Base-by-base conservation (phyloP, 2,888 invertebrate genomes). In the Dascillus cervinus region DNA sequence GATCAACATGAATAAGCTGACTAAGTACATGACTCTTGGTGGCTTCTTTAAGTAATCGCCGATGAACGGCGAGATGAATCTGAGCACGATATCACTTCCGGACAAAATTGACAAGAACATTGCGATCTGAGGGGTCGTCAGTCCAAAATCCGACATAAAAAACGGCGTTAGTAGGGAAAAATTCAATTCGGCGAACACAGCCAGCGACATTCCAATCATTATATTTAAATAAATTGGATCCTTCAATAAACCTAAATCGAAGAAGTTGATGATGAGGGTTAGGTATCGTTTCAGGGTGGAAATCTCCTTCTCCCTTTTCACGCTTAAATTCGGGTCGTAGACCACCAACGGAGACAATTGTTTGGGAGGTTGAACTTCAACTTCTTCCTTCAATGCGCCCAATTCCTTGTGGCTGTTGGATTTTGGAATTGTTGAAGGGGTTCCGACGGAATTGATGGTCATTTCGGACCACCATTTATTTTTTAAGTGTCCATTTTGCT, bases 201-300 rank as follows among this genome's bases (percentile, higher is more conserved):
- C 80, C 17, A 81, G 56, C 0, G 81, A 77, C 55, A 82, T 63
- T 9, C 82, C 82, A 24, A 79, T 34, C 65, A 79, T 70, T 39
- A 82, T 75, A 47, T 75, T 81, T 1, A 80, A 70, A 51, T 79
- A 82, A 44, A 75, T 66, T 12, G 76, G 75, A 60, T 82, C 82
- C 39, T 64, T 70, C n/a, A 82, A 56, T 22, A 82, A 63, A 22
- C 72, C 73, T 29, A 82, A 60, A 58, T 81, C 82, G 50, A 80
- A 79, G 38, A 76, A 70, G 10, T 67, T 58, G 1, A 73, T 64
- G 10, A 77, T 49, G 31, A 57, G 62, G 4, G 53, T 36, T 11
- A 17, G 60, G 29, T 38, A 42, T 55, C 56, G 36, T 33, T 32
- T 30, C 44, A 43, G 34, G 13, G 20, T 26, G 15, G 11, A 24